Conservation (phyloP, 2,113 vertebrate genomes). For the Vulpes ferrilata region DNA sequence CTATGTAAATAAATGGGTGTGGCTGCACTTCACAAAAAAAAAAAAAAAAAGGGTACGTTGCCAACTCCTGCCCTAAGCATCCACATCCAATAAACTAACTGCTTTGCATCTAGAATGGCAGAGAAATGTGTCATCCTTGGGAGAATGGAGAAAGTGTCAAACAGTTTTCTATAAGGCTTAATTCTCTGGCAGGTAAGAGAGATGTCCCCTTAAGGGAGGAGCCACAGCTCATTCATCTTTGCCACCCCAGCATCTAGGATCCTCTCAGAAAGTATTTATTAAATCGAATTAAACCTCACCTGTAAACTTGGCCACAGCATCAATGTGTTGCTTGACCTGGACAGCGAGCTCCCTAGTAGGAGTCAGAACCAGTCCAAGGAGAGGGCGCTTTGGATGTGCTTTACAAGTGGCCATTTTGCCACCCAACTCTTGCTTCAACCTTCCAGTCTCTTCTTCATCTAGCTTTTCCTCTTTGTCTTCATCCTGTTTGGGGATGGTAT, state of each 20-base stretch:
- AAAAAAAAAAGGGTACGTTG: background rate
- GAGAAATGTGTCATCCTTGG: background rate
- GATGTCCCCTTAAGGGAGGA: background rate
- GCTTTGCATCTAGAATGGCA: background rate
- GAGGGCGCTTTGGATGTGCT: conserved; percentile 83
- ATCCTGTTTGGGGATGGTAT: background rate
- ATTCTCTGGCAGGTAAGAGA: background rate
- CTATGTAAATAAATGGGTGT: background rate
- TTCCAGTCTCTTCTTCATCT: conserved; percentile 58
- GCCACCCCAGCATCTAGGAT: background rate
- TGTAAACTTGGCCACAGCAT: conserved; percentile 94
- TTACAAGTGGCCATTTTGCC: conserved; percentile 69
- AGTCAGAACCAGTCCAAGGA: conserved; percentile 95
- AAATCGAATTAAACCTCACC: conserved; percentile 84
- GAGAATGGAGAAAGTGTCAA: background rate
- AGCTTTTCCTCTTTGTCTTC: background rate
- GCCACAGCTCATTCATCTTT: background rate
- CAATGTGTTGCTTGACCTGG: conserved; percentile 97
- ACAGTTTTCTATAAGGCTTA: background rate
- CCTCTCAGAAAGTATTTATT: background rate
- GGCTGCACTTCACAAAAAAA: background rate
- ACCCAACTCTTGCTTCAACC: conserved; percentile 70
- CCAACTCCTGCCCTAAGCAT: background rate
- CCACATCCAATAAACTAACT: background rate
- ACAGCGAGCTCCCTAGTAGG: conserved; percentile 98